Evolutionary conservation across 1,140 invertebrate genomes (phyloP).

Genomic region (Anadara kagoshimensis): DNA sequence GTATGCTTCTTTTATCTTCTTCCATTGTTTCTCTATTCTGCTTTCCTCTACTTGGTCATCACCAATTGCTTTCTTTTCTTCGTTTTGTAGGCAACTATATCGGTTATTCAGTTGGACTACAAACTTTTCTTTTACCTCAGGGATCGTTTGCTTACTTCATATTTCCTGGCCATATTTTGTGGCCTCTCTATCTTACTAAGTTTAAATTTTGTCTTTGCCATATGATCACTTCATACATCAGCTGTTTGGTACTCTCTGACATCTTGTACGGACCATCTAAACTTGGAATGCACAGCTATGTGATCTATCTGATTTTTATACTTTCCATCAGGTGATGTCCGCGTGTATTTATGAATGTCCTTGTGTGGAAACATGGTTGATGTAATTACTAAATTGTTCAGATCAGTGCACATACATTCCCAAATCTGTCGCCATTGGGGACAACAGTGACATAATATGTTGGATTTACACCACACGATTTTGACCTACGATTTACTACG

Average conservation of each 20-base stretch:
- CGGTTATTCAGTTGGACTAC: conserved; percentile 6
- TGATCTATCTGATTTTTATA: too few relatives aligned
- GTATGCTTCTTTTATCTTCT: conserved; percentile 1
- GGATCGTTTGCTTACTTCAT: conserved; percentile 10
- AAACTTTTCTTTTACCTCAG: conserved; percentile 7
- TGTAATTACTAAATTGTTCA: conserved; percentile 44
- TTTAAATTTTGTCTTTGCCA: conserved; percentile 3
- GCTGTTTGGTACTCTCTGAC: conserved; percentile 11
- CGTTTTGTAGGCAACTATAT: too few relatives aligned
- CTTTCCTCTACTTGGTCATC: too few relatives aligned
- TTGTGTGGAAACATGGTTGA: conserved; percentile 48
- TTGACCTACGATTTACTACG: too few relatives aligned
- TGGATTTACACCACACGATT: too few relatives aligned
- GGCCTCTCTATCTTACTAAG: not conserved
- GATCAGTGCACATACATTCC: conserved; percentile 27
- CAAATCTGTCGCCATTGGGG: conserved; percentile 43
- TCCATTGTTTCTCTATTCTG: conserved; percentile 10
- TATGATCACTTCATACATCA: conserved; percentile 17
- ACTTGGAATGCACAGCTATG: conserved; percentile 25
- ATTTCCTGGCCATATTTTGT: not conserved
- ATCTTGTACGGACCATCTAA: conserved; percentile 36
- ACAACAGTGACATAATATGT: too few relatives aligned
- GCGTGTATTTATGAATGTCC: conserved; percentile 48
- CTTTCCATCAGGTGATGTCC: conserved; percentile 46
- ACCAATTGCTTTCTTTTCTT: too few relatives aligned